Evolutionary conservation across 2,797 vertebrate genomes (phyloP).

Genomic region (Oreortyx pictus): DNA sequence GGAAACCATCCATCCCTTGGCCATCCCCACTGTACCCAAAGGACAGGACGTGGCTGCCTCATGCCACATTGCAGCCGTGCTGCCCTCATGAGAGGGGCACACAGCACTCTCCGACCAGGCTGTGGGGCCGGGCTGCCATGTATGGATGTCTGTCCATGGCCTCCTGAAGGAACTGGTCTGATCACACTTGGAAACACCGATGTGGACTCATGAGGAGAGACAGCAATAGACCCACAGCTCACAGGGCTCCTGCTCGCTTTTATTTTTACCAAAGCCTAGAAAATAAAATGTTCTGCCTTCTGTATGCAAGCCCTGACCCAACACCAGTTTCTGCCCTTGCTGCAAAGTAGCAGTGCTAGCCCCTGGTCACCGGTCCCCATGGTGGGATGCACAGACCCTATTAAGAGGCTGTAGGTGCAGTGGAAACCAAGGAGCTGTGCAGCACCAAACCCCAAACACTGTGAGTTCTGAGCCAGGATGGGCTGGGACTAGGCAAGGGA

Average conservation of each 20-base stretch:
- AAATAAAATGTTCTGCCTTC: slow-evolving; percentile 53
- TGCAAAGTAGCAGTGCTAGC: background rate
- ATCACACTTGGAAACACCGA: accelerated
- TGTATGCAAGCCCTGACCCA: slow-evolving; percentile 36
- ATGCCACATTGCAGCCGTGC: background rate
- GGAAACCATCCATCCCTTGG: background rate
- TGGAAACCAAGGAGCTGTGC: background rate
- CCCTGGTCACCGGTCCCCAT: accelerated
- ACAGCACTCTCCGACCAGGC: accelerated
- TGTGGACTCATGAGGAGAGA: accelerated
- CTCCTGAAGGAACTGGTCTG: accelerated
- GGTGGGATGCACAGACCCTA: background rate
- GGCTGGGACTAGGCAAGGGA: accelerated
- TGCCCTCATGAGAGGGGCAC: background rate
- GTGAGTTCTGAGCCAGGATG: background rate
- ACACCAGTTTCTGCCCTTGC: background rate
- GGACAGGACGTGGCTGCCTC: background rate
- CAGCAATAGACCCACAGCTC: background rate
- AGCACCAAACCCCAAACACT: background rate
- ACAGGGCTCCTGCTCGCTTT: background rate
- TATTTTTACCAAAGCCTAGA: slow-evolving; percentile 58
- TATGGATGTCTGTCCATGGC: background rate
- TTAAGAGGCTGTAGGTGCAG: accelerated
- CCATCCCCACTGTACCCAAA: background rate
- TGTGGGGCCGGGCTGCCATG: background rate